Base-by-base conservation (phyloP, 2,797 vertebrate species). In the Stomatorhinus walkeri region DNA sequence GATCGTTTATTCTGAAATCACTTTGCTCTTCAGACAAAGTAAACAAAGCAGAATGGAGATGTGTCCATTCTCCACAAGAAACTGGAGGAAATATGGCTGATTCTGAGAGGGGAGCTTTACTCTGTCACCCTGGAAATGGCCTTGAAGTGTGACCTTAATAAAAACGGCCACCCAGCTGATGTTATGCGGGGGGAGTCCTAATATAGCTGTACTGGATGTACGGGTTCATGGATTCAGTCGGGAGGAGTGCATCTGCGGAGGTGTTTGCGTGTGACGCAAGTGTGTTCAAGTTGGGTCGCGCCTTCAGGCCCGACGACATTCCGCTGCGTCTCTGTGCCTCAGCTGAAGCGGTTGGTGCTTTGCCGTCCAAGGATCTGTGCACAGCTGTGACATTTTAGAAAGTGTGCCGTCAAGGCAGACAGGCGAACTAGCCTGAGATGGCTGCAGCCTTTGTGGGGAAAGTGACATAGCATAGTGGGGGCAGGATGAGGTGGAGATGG, bases 131-230 rank as follows among this genome's bases (percentile, higher is more conserved):
- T 28, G 24, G 61, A 28, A 64, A 64, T 64, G 61, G 24, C 61
- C 24, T 28, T 28, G 61, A 10, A 64, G 61, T 32, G 61, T 64
- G 24, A 64, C 61, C 87, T 90, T 92, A 91, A 91, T 92, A 91
- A 91, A 91, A 81, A 72, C 68, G 89, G 87, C 68, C 91, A 88
- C 52, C 84, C 22, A 87, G 88, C 76, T 92, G 90, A 91, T 90
- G 12, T 90, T 90, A 92, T 93, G 90, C 88, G 2, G 10, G 59
- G 85, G n/a, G 16, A 61, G 49, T 89, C 90, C 91, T 90, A 90
- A 89, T 91, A 92, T 90, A 92, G 92, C 72, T 89, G 86, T 88
- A 89, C 89, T 88, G 87, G 85, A 89, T 91, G 90, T 85, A 90
- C 89, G 90, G 32, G 2, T 87, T 43, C 59, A 9, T 76, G 85